phyloP scores from a whole-genome alignment of 2,888 invertebrate genomes.

The Mycalesis mineus region DNA sequence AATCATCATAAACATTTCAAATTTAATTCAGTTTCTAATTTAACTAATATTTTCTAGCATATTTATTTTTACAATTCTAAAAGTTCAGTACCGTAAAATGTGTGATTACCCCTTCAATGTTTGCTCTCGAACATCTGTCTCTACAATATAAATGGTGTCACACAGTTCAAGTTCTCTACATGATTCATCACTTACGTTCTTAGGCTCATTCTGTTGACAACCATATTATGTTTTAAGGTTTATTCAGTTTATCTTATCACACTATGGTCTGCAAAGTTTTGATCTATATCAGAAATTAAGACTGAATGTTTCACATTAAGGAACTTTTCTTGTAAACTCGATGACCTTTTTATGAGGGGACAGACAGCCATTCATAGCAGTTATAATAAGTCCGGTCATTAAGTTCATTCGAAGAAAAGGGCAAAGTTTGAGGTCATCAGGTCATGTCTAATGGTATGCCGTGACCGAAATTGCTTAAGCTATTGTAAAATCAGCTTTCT shows the following conservation, averaged over 20 bases:
- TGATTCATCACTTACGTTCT: conserved; percentile 9
- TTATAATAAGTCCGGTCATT: conserved; percentile 12
- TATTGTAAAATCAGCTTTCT: conserved; percentile 16
- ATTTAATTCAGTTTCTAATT: too few relatives aligned
- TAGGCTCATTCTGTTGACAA: background rate
- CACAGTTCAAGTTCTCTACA: conserved; percentile 25
- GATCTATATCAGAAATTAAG: background rate
- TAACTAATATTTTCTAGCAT: background rate
- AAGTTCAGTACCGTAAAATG: background rate
- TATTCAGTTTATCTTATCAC: background rate
- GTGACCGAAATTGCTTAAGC: conserved; percentile 27
- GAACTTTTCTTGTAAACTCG: too few relatives aligned
- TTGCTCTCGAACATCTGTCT: conserved; percentile 38
- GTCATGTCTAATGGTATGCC: conserved; percentile 41
- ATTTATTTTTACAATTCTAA: background rate
- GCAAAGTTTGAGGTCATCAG: conserved; percentile 51
- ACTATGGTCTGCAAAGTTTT: background rate
- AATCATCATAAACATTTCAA: too few relatives aligned
- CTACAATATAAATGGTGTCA: conserved; percentile 30
- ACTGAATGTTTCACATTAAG: too few relatives aligned
- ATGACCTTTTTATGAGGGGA: too few relatives aligned
- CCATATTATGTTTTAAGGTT: too few relatives aligned
- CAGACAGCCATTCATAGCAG: too few relatives aligned
- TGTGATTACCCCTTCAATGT: conserved; percentile 27
- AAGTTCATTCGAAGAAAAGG: conserved; percentile 38